A percentile compares a stretch with the other conserved stretches of the same genome.
Conservation (phyloP, 2,888 invertebrate species). For the Ceriagrion tenellum region DNA sequence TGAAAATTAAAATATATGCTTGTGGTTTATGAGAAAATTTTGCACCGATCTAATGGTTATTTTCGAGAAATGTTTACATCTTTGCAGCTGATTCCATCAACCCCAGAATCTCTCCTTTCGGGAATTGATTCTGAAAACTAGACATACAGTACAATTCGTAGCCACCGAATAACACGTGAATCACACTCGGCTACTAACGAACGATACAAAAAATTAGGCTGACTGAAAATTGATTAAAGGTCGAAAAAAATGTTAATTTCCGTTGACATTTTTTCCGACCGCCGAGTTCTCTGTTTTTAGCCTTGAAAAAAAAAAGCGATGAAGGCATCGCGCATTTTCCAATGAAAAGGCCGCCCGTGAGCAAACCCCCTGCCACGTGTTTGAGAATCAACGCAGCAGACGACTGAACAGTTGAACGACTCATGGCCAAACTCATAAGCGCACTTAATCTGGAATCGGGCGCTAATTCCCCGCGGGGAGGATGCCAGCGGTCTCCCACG, state of each 20-base stretch:
- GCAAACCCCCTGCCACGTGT: background rate
- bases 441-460: slow-evolving; percentile 18
- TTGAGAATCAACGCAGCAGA: slow-evolving; percentile 9
- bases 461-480: background rate
- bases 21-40: too few relatives aligned
- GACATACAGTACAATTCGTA: too few relatives aligned
- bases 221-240: too few relatives aligned
- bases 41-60: too few relatives aligned
- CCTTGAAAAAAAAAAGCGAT: background rate
- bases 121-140: too few relatives aligned
- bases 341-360: background rate
- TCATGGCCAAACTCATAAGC: slow-evolving; percentile 18
- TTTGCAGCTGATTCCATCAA: too few relatives aligned
- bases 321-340: background rate
- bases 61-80: too few relatives aligned
- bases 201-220: background rate
- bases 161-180: background rate
- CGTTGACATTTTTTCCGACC: too few relatives aligned
- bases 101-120: too few relatives aligned
- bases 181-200: background rate
- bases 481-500: background rate
- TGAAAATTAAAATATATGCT: too few relatives aligned
- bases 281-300: background rate
- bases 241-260: background rate
- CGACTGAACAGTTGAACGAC: background rate